Base-by-base conservation (phyloP, 2,888 invertebrate species). In the Andrena flavipes region DNA sequence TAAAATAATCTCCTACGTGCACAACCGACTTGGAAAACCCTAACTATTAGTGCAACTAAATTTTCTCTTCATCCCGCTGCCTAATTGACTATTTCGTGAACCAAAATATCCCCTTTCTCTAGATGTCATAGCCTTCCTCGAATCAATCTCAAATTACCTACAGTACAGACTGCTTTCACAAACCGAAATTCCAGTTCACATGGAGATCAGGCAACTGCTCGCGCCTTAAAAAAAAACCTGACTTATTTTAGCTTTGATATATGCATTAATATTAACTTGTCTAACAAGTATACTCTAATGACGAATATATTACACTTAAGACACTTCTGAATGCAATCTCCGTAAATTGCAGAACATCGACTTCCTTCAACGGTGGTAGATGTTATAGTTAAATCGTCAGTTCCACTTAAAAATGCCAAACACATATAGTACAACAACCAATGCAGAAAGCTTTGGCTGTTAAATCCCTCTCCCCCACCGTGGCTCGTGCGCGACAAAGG, bases 291-390 rank as follows among this genome's bases (percentile, higher is more conserved):
- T 72, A 72, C 65, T 71, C 30, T 60, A 72, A 54, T 54, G 54
- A 54, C 54, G 23, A 54, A 54, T 65, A 60, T 65, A 62, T 68
- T 73, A 64, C 23, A 42, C 73, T 67, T 73, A 73, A 62, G 65
- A 72, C 72, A 67, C 72, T 64, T 65, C n/a, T 29, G 20, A 51
- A 63, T 56, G 69, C 63, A 49, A 63, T 56, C 42, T 16, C 26
- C 10, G 10, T 8, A 16, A 62, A 75, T 76, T 33, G 30, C 51
- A 67, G 23, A 62, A 63, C 35, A 33, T 30, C 49, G 16, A 2
- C 20, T 65, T 35, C 20, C 13, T 35, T 67, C 10, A 29, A 48
- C 35, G 42, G 16, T 23, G 10, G 7, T 10, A n/a, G 63, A 54
- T 54, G n/a, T 54, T 26, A 26, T 0, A 29, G 10, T 65, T 26